phyloP scores from a whole-genome alignment of 2,888 invertebrate genomes.

The Acleris sparsana region DNA sequence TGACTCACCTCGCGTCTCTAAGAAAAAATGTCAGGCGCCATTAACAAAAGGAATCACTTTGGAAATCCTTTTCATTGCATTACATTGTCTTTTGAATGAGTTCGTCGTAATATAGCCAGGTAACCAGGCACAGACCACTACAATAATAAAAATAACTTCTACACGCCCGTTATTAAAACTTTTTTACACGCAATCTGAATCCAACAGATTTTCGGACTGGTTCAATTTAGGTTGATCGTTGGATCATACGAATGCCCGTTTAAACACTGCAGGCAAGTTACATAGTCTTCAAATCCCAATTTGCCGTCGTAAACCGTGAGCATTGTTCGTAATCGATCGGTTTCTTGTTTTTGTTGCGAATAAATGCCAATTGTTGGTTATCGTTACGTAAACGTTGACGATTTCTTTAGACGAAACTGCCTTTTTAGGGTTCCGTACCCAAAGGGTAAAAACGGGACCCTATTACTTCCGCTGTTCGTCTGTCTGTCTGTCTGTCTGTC shows the following conservation, averaged over 20 bases:
- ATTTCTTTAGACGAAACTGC: conserved; percentile 22
- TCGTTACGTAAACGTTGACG: conserved; percentile 32
- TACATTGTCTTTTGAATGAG: too few species aligned
- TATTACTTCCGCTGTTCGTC: too few species aligned
- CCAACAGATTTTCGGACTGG: too few species aligned
- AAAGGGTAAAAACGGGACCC: too few species aligned
- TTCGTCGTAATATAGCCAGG: too few species aligned
- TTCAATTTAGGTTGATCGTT: too few species aligned
- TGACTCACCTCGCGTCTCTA: conserved; percentile 3
- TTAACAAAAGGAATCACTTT: conserved; percentile 2
- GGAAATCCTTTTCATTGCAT: not conserved
- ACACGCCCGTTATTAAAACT: too few species aligned
- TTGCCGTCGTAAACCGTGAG: conserved; percentile 2
- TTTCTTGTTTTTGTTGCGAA: conserved; percentile 31
- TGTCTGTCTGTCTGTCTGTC: too few species aligned
- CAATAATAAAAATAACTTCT: too few species aligned
- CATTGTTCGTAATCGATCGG: conserved; percentile 22
- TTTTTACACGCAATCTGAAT: too few species aligned
- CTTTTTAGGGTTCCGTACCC: not conserved
- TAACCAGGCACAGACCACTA: too few species aligned
- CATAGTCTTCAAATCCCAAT: conserved; percentile 2
- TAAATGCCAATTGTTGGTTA: conserved; percentile 26
- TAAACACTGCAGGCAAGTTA: not conserved
- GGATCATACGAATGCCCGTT: too few species aligned
- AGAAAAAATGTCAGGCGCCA: conserved; percentile 4